Evolutionary conservation across 1,140 invertebrate species (phyloP), one percentile per base, ranked within the genome.

Genomic region (Drosophila kikkawai): DNA sequence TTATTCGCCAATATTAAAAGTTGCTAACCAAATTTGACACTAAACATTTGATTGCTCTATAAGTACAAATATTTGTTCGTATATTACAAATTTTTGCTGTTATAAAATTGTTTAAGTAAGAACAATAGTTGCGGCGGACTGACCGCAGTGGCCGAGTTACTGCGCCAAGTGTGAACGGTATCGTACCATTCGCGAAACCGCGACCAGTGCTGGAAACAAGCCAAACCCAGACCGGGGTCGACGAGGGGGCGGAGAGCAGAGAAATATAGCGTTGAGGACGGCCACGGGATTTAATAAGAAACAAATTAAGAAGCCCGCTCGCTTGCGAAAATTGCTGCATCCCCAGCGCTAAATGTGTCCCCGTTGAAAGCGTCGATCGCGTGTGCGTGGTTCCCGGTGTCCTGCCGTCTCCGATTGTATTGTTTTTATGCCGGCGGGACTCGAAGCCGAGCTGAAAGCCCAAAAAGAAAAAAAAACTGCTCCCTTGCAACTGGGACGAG

Each of bases 261-360:
- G 80, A 86, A 86, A 82, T 86, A 80, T 87, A 87, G 83, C 83
- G 83, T 86, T 86, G 80, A 80, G 75, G 73, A 86, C 82, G 75
- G 67, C 67, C 80, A 82, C 75, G 65, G 60, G 63, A 82, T 79
- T 86, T 75, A 80, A 83, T 78, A 80, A 82, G 79, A 79, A 86
- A 84, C 73, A 81, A 75, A 75, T 80, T 78, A 48, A 57, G 65
- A 60, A 78, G 61, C 56, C n/a, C 55, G 41, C 63, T 69, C 56
- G 66, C 71, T 57, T 78, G 69, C 47, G 75, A 82, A 78, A 57
- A 32, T 19, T 42, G 47, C 37, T n/a, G 22, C 29, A 63, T 8
- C 36, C 58, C n/a, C 36, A 36, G 39, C 48, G 34, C 79, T 29
- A 42, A 71, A 73, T 73, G 66, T 78, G 75, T 70, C 57, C 66